Conservation (phyloP, 2,888 invertebrate species). For the Protula sp. region DNA sequence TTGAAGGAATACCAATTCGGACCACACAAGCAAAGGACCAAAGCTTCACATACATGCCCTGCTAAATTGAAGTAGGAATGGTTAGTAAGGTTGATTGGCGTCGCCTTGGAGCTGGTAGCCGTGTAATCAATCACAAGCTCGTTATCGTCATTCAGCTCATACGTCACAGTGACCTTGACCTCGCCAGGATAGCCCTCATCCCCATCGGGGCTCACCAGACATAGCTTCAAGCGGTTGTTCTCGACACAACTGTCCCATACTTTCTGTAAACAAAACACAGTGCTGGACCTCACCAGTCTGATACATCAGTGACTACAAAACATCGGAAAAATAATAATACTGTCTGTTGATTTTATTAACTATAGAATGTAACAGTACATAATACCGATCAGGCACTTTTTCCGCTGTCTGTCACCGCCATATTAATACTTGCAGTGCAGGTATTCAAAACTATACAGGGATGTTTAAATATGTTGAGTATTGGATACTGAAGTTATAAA, state of each 20-base stretch:
- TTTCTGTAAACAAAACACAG: slow-evolving; percentile 53
- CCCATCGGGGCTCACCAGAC: slow-evolving; percentile 67
- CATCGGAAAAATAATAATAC: not conserved
- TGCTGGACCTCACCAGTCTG: no score
- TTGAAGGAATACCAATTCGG: slow-evolving; percentile 23
- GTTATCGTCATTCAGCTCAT: slow-evolving; percentile 67
- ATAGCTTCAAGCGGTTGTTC: slow-evolving; percentile 66
- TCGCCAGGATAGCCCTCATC: slow-evolving; percentile 88
- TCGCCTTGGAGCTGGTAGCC: slow-evolving; percentile 71
- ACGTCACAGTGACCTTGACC: slow-evolving; percentile 67
- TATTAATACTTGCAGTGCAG: no score
- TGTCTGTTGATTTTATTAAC: not conserved
- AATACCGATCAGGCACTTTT: no score
- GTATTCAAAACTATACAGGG: no score
- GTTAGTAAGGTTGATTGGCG: slow-evolving; percentile 80
- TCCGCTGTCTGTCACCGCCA: no score
- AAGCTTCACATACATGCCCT: slow-evolving; percentile 61
- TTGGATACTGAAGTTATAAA: no score
- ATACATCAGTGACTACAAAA: no score
- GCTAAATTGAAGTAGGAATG: slow-evolving; percentile 88
- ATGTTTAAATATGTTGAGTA: no score
- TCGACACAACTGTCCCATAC: slow-evolving; percentile 66
- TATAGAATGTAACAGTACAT: no score
- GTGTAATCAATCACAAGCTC: slow-evolving; percentile 70
- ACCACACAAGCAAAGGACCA: not conserved